These are phyloP conservation scores for Falcaria lacertinaria DNA, from an alignment of 2,888 invertebrate species.

Conservation along the genomic window DNA sequence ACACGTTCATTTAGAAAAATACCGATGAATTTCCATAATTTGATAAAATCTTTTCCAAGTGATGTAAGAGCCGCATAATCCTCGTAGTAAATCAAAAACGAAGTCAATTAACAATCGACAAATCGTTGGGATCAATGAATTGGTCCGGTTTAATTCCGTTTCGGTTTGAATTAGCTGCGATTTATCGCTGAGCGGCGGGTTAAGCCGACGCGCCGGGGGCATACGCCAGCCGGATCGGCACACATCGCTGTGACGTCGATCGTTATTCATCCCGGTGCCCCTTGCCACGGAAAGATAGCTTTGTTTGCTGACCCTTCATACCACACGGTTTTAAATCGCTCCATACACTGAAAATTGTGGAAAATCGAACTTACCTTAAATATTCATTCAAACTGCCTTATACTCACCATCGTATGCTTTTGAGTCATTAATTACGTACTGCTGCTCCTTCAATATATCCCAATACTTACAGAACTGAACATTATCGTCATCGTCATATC, in stretches of 20 bases:
- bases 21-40: too few species aligned
- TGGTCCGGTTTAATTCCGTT: conserved; percentile 77
- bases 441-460: too few species aligned
- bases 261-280: conserved; percentile 73
- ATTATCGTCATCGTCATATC: too few species aligned
- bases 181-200: conserved; percentile 71
- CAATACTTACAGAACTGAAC: too few species aligned
- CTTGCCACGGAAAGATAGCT: conserved; percentile 55
- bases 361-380: not conserved
- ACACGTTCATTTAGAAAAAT: too few species aligned
- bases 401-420: too few species aligned
- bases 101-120: conserved; percentile 66
- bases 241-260: conserved; percentile 75
- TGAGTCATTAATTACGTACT: too few species aligned
- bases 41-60: not conserved
- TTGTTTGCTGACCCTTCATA: conserved; percentile 55
- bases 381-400: too few species aligned
- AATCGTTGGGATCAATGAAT: conserved; percentile 76
- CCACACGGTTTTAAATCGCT: conserved; percentile 24
- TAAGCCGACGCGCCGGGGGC: conserved; percentile 45
- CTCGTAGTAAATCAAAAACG: conserved; percentile 44
- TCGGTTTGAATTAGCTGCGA: conserved; percentile 76
- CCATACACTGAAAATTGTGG: conserved; percentile 3
- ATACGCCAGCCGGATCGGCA: conserved; percentile 52
- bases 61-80: conserved; percentile 10